phyloP scores from a whole-genome alignment of 2,888 invertebrate species.

The Mythimna lalbum region DNA sequence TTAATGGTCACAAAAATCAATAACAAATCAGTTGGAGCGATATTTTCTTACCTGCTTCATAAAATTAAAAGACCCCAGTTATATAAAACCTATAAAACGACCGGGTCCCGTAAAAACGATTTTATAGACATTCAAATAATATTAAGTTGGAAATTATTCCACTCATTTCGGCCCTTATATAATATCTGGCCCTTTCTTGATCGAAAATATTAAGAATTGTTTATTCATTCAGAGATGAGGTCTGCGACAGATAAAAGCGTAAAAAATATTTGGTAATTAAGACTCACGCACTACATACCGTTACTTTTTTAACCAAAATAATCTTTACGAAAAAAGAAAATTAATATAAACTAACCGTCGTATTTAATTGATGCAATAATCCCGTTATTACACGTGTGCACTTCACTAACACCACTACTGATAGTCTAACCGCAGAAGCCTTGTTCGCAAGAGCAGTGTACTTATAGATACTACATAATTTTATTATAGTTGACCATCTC shows the following conservation, averaged over 20 bases:
- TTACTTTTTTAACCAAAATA: background rate
- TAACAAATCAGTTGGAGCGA: slow-evolving; percentile 24
- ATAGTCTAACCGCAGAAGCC: background rate
- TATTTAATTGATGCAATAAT: background rate
- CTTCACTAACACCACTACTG: background rate
- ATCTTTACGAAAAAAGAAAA: no score
- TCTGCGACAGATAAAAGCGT: background rate
- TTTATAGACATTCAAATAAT: slow-evolving; percentile 1
- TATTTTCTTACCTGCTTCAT: slow-evolving; percentile 13
- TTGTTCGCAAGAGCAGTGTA: background rate
- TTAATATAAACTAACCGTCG: no score
- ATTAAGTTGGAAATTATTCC: slow-evolving; percentile 2
- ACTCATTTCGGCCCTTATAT: background rate
- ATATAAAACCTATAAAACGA: background rate
- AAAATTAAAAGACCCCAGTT: slow-evolving; percentile 7
- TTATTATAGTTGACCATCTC: background rate
- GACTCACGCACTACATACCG: background rate
- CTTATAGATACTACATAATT: background rate
- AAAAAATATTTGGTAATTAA: no score
- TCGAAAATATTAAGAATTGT: background rate
- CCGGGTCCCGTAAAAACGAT: background rate
- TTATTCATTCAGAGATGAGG: background rate
- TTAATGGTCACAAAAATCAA: slow-evolving; percentile 7
- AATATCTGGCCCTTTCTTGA: background rate
- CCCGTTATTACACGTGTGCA: background rate